These are phyloP conservation scores for Raja brachyura DNA, from an alignment of 2,113 vertebrate species.

Conservation along the genomic window DNA sequence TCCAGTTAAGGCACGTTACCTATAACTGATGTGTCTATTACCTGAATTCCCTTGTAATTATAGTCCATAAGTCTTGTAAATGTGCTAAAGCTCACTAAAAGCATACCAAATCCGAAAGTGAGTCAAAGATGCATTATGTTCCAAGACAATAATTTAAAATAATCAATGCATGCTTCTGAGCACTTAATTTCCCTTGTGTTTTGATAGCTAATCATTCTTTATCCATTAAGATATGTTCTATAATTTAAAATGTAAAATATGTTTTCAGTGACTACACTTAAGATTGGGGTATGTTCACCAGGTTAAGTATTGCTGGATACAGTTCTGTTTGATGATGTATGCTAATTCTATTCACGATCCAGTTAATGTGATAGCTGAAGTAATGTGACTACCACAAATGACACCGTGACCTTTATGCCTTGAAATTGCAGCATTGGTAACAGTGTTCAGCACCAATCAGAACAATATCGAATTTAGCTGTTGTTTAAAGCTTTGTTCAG, in stretches of 20 bases:
- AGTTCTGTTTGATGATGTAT: slow-evolving; percentile 95
- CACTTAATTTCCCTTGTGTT: slow-evolving; percentile 99
- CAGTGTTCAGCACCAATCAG: not conserved
- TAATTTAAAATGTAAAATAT: slow-evolving; percentile 99
- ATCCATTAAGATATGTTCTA: slow-evolving; percentile 99
- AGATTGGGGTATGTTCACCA: slow-evolving; percentile 83
- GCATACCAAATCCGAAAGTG: slow-evolving; percentile 98
- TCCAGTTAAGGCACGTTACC: slow-evolving; percentile 93
- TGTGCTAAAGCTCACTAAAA: slow-evolving; percentile 99
- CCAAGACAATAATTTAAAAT: slow-evolving; percentile 99
- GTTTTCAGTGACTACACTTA: slow-evolving; percentile 82
- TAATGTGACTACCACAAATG: slow-evolving; percentile 95
- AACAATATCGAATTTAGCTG: not conserved
- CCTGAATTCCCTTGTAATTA: slow-evolving; percentile 99
- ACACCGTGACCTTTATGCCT: slow-evolving; percentile 70
- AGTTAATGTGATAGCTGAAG: slow-evolving; percentile 96
- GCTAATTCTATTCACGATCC: slow-evolving; percentile 99
- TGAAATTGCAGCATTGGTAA: slow-evolving; percentile 69
- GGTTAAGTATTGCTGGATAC: slow-evolving; percentile 87
- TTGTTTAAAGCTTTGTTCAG: not conserved
- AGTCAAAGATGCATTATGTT: slow-evolving; percentile 51
- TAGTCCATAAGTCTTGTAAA: slow-evolving; percentile 99
- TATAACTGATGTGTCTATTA: slow-evolving; percentile 99
- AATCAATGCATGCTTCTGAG: slow-evolving; percentile 99
- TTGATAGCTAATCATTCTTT: slow-evolving; percentile 98